A percentile compares a stretch with the other conserved stretches of the same genome.
phyloP scores from a whole-genome alignment of 2,113 vertebrate genomes.

The Amazona vittata region DNA sequence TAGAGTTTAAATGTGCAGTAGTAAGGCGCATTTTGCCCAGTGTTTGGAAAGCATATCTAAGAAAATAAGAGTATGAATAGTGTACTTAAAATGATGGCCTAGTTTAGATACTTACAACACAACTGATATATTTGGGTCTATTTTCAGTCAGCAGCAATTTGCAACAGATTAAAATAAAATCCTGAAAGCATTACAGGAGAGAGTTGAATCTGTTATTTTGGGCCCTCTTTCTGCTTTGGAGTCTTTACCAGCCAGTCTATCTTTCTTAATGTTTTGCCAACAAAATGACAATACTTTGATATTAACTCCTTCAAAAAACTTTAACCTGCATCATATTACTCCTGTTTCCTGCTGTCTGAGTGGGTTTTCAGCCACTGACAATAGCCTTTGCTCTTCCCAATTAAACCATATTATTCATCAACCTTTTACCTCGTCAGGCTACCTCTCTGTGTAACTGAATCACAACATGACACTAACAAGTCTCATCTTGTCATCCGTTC shows the following conservation, averaged over 20 bases:
- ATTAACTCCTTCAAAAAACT: background rate
- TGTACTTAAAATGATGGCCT: background rate
- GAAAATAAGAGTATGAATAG: background rate
- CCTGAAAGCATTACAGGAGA: background rate
- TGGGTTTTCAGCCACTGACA: background rate
- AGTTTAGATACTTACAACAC: background rate
- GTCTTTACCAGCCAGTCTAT: background rate
- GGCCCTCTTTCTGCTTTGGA: background rate
- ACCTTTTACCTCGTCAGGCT: background rate
- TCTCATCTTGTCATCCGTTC: background rate
- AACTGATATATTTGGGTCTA: background rate
- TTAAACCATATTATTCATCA: background rate
- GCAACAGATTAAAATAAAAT: background rate
- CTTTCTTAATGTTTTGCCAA: background rate
- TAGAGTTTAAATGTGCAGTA: background rate
- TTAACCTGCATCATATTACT: background rate
- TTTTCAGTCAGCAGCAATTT: background rate
- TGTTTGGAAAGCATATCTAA: background rate
- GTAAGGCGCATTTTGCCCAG: background rate
- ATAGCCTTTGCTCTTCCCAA: background rate
- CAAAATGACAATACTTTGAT: background rate
- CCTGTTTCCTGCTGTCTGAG: background rate
- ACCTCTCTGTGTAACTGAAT: background rate
- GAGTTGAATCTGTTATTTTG: background rate
- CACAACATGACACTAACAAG: background rate